phyloP scores from a whole-genome alignment of 2,797 vertebrate species.

The Nothura maculosa region DNA sequence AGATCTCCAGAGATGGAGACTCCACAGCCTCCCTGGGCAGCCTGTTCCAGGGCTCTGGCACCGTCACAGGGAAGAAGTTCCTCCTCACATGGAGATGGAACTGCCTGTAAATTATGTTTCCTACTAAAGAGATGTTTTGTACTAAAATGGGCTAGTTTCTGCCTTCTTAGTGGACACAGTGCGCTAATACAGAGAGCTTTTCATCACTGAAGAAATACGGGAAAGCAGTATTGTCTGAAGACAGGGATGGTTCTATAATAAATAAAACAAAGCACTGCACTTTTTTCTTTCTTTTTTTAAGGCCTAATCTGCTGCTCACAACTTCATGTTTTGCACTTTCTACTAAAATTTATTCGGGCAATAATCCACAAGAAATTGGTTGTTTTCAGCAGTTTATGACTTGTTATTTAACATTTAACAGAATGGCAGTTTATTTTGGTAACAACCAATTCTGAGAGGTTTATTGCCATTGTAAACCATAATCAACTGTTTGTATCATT shows the following conservation, averaged over 20 bases:
- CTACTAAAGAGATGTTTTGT: not conserved
- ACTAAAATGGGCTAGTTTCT: not conserved
- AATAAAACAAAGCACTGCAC: not conserved
- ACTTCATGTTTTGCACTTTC: conserved; percentile 72
- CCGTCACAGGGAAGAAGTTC: too few species aligned
- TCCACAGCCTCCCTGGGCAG: too few species aligned
- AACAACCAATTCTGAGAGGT: conserved; percentile 82
- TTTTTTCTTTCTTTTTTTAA: not conserved
- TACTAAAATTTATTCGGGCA: conserved; percentile 81
- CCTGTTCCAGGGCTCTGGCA: too few species aligned
- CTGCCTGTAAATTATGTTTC: too few species aligned
- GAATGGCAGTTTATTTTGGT: conserved; percentile 84
- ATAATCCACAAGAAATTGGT: conserved; percentile 82
- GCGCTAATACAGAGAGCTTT: not conserved
- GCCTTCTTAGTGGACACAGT: rapidly evolving
- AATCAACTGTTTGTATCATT: conserved; percentile 81
- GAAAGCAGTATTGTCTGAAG: not conserved
- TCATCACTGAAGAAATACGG: not conserved
- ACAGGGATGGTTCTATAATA: not conserved
- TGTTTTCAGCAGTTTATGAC: conserved; percentile 84
- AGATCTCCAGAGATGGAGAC: too few species aligned
- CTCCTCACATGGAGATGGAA: too few species aligned
- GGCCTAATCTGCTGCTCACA: conserved; percentile 65
- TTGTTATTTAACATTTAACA: conserved; percentile 87
- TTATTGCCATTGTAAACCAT: conserved; percentile 84